phyloP scores from a whole-genome alignment of 2,797 vertebrate species.

The Melanotaenia boesemani region DNA sequence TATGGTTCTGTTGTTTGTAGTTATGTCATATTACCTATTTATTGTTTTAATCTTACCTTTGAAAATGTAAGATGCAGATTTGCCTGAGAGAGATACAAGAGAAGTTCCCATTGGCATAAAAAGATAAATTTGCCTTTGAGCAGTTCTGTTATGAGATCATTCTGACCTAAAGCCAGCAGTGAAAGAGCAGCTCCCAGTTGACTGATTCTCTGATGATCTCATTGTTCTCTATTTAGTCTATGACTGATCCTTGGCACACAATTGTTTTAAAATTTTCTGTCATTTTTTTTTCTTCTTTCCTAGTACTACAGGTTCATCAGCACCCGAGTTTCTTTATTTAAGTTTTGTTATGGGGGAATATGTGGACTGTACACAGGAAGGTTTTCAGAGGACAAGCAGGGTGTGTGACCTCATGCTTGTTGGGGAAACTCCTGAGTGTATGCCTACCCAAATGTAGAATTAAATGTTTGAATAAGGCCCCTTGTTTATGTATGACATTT shows the following conservation, averaged over 20 bases:
- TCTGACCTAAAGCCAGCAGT: constrained; percentile 66
- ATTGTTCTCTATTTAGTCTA: constrained; percentile 71
- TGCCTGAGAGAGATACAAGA: constrained; percentile 1
- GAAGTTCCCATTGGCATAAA: constrained; percentile 44
- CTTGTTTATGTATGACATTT: constrained; percentile 60
- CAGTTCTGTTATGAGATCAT: constrained; percentile 72
- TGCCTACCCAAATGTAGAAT: constrained; percentile 45
- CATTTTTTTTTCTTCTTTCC: constrained; percentile 38
- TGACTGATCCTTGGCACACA: constrained; percentile 69
- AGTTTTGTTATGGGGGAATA: constrained; percentile 51
- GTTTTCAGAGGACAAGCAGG: constrained; percentile 52
- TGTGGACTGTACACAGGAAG: constrained; percentile 52
- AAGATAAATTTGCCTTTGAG: constrained; percentile 63
- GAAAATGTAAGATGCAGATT: neutral
- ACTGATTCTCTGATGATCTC: constrained; percentile 74
- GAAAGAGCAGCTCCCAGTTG: constrained; percentile 62
- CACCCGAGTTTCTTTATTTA: constrained; percentile 30
- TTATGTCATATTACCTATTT: neutral
- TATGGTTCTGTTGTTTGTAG: neutral
- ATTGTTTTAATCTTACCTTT: neutral
- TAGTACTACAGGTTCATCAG: constrained; percentile 48
- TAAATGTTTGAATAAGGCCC: constrained; percentile 61
- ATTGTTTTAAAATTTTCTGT: constrained; percentile 45
- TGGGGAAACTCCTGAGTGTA: constrained; percentile 48
- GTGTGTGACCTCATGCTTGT: constrained; percentile 53